Percentiles rank a stretch among this genome's conserved stretches.
Conservation (phyloP, 2,113 vertebrate genomes). For the Chloroceryle aenea region DNA sequence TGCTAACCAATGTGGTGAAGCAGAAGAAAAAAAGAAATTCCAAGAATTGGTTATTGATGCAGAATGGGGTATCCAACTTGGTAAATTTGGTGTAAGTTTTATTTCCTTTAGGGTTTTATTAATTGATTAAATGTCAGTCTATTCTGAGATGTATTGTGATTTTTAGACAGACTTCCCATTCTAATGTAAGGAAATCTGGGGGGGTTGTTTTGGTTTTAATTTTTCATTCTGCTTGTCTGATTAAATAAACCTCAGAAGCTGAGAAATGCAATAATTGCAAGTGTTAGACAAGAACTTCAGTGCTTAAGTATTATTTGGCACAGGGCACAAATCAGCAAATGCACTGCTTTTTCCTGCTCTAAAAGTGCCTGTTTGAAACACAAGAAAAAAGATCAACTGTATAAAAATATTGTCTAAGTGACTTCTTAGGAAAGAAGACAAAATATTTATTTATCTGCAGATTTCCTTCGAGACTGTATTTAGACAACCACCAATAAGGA, state of each 20-base stretch:
- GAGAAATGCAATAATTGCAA: neutral
- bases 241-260: neutral
- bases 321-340: neutral
- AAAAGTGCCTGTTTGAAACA: neutral
- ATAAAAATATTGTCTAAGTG: neutral
- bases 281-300: neutral
- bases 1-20: slow-evolving; percentile 79
- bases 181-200: neutral
- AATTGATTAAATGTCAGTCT: neutral
- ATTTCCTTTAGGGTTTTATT: neutral
- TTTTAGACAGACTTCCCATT: neutral
- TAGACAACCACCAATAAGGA: slow-evolving; percentile 83
- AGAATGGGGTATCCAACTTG: slow-evolving; percentile 89
- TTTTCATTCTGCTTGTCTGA: neutral
- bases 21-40: slow-evolving; percentile 82
- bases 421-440: neutral
- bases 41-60: slow-evolving; percentile 86
- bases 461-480: slow-evolving; percentile 95
- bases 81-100: slow-evolving; percentile 85
- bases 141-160: neutral
- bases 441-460: slow-evolving; percentile 71
- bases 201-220: neutral
- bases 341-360: neutral
- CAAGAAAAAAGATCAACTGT: neutral
- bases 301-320: neutral